Evolutionary conservation across 2,797 vertebrate species (phyloP).

Genomic region (Oreortyx pictus): DNA sequence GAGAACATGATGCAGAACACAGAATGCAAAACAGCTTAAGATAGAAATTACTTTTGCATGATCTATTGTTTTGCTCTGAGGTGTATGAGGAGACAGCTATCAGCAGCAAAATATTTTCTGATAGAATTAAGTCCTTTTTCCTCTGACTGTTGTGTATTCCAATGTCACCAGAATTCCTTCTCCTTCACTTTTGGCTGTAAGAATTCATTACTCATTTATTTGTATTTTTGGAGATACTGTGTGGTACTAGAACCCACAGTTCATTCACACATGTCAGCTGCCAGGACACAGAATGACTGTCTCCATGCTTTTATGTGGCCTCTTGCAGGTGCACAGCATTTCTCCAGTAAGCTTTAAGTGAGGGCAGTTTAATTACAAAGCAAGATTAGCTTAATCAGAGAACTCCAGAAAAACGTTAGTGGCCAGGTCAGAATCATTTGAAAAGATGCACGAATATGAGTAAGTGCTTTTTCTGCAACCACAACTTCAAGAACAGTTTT

Average conservation of each 20-base stretch:
- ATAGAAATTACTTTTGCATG: background rate
- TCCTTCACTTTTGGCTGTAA: background rate
- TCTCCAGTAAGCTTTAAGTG: background rate
- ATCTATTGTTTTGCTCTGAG: background rate
- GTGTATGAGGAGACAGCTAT: background rate
- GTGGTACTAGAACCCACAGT: background rate
- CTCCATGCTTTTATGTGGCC: background rate
- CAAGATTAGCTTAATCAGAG: constrained; percentile 20
- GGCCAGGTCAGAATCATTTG: constrained; percentile 46
- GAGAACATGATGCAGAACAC: background rate
- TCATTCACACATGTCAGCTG: background rate
- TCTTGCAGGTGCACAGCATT: constrained; percentile 10
- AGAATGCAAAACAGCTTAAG: background rate
- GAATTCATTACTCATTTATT: background rate
- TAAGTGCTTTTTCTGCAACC: constrained; percentile 22
- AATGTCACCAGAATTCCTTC: background rate
- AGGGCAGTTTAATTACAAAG: constrained; percentile 15
- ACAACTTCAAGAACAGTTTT: constrained; percentile 32
- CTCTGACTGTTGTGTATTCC: background rate
- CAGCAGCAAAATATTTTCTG: background rate
- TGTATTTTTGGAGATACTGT: background rate
- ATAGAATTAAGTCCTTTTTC: background rate
- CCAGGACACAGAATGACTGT: background rate
- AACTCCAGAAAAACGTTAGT: constrained; percentile 15
- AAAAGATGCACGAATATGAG: background rate